These are phyloP conservation scores for Troides oblongomaculatus DNA, from an alignment of 2,888 invertebrate species.

Conservation along the genomic window DNA sequence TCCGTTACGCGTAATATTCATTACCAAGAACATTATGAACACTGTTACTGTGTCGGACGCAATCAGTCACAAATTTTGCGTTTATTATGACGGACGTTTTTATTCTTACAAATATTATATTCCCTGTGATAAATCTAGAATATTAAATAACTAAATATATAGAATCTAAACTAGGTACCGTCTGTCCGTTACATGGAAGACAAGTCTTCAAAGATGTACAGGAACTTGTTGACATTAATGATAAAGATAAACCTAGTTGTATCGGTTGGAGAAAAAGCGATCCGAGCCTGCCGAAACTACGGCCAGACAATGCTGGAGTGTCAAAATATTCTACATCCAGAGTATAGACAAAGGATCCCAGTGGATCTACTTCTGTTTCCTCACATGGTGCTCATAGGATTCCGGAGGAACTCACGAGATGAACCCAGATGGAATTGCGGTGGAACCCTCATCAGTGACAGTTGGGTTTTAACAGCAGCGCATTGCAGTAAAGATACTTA, in stretches of 20 bases:
- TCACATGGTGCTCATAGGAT: slow-evolving; percentile 81
- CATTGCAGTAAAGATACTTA: slow-evolving; percentile 63
- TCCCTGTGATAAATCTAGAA: too few relatives aligned
- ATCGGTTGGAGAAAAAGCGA: slow-evolving; percentile 59
- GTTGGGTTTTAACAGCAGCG: slow-evolving; percentile 72
- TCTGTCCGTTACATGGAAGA: too few relatives aligned
- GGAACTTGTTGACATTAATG: neutral
- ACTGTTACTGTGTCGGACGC: too few relatives aligned
- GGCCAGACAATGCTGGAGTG: slow-evolving; percentile 69
- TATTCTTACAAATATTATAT: too few relatives aligned
- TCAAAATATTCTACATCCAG: slow-evolving; percentile 59
- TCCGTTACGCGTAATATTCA: too few relatives aligned
- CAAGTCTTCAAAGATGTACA: neutral
- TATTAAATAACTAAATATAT: too few relatives aligned
- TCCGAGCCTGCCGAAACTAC: slow-evolving; percentile 59
- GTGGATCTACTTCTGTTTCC: slow-evolving; percentile 78
- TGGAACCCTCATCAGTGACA: slow-evolving; percentile 62
- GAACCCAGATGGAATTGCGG: slow-evolving; percentile 68
- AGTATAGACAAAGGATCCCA: slow-evolving; percentile 58
- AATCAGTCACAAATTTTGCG: too few relatives aligned
- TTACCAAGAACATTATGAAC: too few relatives aligned
- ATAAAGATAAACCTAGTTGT: neutral
- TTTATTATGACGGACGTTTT: too few relatives aligned
- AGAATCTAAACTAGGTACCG: too few relatives aligned
- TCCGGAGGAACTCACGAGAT: slow-evolving; percentile 37